phyloP scores from a whole-genome alignment of 2,113 vertebrate species.

The Pituophis catenifer region DNA sequence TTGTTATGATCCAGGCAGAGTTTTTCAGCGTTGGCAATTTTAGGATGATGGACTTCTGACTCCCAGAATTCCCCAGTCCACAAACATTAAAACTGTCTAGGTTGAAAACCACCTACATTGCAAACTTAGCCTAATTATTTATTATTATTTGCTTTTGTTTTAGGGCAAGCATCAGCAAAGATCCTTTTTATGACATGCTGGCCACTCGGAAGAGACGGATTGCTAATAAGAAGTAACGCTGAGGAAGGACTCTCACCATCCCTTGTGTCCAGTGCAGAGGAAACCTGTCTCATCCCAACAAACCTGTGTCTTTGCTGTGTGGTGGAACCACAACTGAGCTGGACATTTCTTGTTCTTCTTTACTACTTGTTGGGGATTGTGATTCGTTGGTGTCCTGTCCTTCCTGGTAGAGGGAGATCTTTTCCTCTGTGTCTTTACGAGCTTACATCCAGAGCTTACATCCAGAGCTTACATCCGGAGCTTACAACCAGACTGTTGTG shows the following conservation, averaged over 20 bases:
- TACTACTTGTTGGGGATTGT: background rate
- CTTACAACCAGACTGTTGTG: conserved; percentile 8
- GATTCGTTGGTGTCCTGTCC: background rate
- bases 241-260: background rate
- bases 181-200: conserved; percentile 98
- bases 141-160: background rate
- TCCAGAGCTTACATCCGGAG: background rate
- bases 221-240: conserved; percentile 90
- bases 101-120: background rate
- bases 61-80: background rate
- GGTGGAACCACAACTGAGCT: background rate
- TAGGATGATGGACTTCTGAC: background rate
- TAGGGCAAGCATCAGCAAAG: conserved; percentile 97
- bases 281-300: conserved; percentile 34
- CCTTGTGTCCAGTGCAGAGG: background rate
- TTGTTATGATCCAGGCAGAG: background rate
- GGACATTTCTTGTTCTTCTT: background rate
- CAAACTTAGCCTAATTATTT: background rate
- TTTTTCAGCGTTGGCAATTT: background rate
- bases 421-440: background rate
- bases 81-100: background rate
- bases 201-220: conserved; percentile 95
- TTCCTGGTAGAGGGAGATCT: conserved; percentile 2
- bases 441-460: background rate
- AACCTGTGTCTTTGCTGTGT: conserved; percentile 25